These are phyloP conservation scores for Ypsolopha scabrella DNA, from an alignment of 2,888 invertebrate genomes.

Conservation along the genomic window DNA sequence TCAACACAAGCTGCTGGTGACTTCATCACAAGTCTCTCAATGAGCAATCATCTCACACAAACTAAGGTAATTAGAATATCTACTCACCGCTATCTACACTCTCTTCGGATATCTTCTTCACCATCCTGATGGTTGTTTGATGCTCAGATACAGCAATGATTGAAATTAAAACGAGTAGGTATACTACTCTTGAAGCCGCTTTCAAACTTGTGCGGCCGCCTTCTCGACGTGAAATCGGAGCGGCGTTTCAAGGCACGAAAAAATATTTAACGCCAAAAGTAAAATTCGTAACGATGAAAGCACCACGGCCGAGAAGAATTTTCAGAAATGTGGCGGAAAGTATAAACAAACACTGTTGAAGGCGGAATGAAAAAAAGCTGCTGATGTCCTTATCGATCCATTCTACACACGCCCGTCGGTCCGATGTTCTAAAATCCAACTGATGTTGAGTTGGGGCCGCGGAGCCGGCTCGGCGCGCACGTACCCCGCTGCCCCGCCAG, in stretches of 20 bases:
- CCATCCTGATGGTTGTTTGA: slow-evolving; percentile 58
- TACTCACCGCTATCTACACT: slow-evolving; percentile 68
- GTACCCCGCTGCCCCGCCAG: slow-evolving; percentile 15
- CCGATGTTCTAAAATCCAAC: slow-evolving; percentile 70
- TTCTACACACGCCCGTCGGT: slow-evolving; percentile 68
- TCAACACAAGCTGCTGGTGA: slow-evolving; percentile 4
- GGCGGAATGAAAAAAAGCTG: slow-evolving; percentile 72
- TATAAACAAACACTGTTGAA: slow-evolving; percentile 67
- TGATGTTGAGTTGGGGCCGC: slow-evolving; percentile 24
- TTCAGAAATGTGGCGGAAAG: slow-evolving; percentile 57
- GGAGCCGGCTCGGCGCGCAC: slow-evolving; percentile 37
- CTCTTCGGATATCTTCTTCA: slow-evolving; percentile 70
- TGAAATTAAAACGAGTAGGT: slow-evolving; percentile 53
- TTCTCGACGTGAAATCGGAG: slow-evolving; percentile 68
- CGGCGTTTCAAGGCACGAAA: slow-evolving; percentile 44
- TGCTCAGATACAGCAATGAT: slow-evolving; percentile 52
- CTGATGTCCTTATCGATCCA: slow-evolving; percentile 69
- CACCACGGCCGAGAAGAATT: slow-evolving; percentile 66
- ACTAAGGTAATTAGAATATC: slow-evolving; percentile 11
- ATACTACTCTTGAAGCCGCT: slow-evolving; percentile 66
- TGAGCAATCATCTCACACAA: slow-evolving; percentile 8
- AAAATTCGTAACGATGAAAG: slow-evolving; percentile 29
- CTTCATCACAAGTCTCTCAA: slow-evolving; percentile 4
- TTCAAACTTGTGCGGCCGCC: slow-evolving; percentile 64
- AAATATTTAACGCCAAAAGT: slow-evolving; percentile 45